Base-by-base conservation (phyloP, 2,797 vertebrate species). In the Pagetopsis macropterus region DNA sequence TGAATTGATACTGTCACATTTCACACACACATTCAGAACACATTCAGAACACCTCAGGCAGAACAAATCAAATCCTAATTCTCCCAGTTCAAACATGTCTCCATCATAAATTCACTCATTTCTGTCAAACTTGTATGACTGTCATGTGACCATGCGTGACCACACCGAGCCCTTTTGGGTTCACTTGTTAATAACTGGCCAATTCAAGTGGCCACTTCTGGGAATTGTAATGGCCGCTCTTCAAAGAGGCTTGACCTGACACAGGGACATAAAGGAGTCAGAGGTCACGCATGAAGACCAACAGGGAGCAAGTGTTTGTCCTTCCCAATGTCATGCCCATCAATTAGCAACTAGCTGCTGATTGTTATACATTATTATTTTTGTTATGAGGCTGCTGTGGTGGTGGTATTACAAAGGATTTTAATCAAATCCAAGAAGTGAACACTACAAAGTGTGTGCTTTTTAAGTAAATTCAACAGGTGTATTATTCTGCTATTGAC, bases 181-280 rank as follows among this genome's bases (percentile, higher is more conserved):
- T 82, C 81, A 75, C 17, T 79, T 64, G 82, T 60, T 81, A 81
- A 86, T 86, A 89, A 88, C 79, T 86, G 90, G 87, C 84, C 91
- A 43, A 86, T 87, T 90, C 76, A 91, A 93, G 88, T 81, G 87
- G 86, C 65, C 88, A 92, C 93, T 89, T 90, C 50, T 87, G 90
- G 88, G 90, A 91, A 89, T 91, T 93, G 87, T 88, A 87, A 90
- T 85, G 85, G 65, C 49, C 11, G 33, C 76, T 65, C 84, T 87
- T 92, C 88, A 91, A 90, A 92, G 84, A 75, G 74, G 49, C 54
- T 70, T 82, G 90, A 89, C 84, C 89, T 82, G 84, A 85, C 84
- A 86, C 60, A 1, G 70, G 75, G 72, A 82, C 81, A 80, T 48
- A 44, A 67, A 56, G 62, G 71, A 66, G 84, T 86, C 89, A 92